A percentile compares a stretch with the other conserved stretches of the same genome.
Evolutionary conservation across 1,140 invertebrate species (phyloP).

Genomic region (Drosophila kurseongensis): DNA sequence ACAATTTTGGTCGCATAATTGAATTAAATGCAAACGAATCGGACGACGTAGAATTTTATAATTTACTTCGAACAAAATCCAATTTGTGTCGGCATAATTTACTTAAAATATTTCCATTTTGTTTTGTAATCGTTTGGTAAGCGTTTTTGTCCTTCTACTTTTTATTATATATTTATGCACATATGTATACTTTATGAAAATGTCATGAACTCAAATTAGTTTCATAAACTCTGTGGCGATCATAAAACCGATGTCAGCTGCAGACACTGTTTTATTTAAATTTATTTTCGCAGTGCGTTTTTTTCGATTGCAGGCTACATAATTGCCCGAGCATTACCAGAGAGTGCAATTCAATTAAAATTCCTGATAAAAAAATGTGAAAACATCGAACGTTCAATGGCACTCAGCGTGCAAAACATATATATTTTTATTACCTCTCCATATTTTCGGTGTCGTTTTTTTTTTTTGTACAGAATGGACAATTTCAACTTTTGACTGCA

Average conservation of each 20-base stretch:
- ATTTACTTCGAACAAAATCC: constrained; percentile 59
- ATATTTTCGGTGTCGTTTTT: constrained; percentile 13
- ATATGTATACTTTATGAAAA: constrained; percentile 32
- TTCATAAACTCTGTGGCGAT: constrained; percentile 50
- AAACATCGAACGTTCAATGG: constrained; percentile 53
- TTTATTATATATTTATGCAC: constrained; percentile 17
- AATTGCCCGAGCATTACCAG: constrained; percentile 58
- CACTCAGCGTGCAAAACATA: constrained; percentile 24
- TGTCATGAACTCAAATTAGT: constrained; percentile 56
- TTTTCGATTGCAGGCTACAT: constrained; percentile 24
- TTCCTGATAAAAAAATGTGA: constrained; percentile 25
- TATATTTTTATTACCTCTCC: constrained; percentile 37
- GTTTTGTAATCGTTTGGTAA: constrained; percentile 23
- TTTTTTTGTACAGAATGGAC: neutral
- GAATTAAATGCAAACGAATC: constrained; percentile 38
- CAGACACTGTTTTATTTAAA: constrained; percentile 37
- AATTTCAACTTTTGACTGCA: constrained; percentile 44
- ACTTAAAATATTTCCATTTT: constrained; percentile 45
- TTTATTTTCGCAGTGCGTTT: constrained; percentile 24
- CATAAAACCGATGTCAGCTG: constrained; percentile 50
- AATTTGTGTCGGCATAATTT: constrained; percentile 52
- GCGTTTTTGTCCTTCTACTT: constrained; percentile 8
- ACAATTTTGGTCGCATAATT: constrained; percentile 36
- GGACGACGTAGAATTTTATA: constrained; percentile 39
- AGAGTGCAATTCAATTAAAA: constrained; percentile 61